Evolutionary conservation across 2,888 invertebrate species (phyloP).

Genomic region (Nemapogon koenigi): DNA sequence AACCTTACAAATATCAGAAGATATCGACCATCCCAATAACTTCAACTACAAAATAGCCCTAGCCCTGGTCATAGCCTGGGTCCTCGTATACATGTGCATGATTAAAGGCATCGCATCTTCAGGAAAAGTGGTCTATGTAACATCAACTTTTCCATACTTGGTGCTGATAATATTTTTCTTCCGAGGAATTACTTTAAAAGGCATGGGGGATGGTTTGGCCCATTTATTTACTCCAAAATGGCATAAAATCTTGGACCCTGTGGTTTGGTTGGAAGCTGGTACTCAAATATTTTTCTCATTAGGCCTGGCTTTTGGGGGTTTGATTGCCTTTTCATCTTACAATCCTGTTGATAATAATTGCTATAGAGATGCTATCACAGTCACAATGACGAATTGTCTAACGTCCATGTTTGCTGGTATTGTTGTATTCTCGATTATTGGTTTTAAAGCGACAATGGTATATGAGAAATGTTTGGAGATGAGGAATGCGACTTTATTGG

Average conservation of each 20-base stretch:
- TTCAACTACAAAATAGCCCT: slow-evolving; percentile 94
- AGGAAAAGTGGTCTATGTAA: slow-evolving; percentile 95
- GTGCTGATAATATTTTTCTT: slow-evolving; percentile 96
- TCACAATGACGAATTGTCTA: slow-evolving; percentile 90
- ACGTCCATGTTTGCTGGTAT: slow-evolving; percentile 97
- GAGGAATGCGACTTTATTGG: slow-evolving; percentile 66
- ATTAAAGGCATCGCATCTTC: slow-evolving; percentile 97
- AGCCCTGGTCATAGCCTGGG: slow-evolving; percentile 89
- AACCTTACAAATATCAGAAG: slow-evolving; percentile 88
- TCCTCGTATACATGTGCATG: slow-evolving; percentile 94
- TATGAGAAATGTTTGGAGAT: slow-evolving; percentile 75
- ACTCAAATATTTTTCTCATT: slow-evolving; percentile 98
- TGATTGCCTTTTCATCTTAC: slow-evolving; percentile 96
- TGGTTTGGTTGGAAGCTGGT: slow-evolving; percentile 97
- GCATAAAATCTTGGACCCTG: slow-evolving; percentile 89
- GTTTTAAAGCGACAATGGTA: slow-evolving; percentile 88
- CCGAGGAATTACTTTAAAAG: slow-evolving; percentile 88
- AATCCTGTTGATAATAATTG: slow-evolving; percentile 97
- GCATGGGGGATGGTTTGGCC: slow-evolving; percentile 83
- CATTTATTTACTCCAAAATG: slow-evolving; percentile 94
- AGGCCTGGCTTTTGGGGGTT: slow-evolving; percentile 93
- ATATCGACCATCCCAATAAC: slow-evolving; percentile 82
- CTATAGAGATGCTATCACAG: slow-evolving; percentile 90
- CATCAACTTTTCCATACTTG: slow-evolving; percentile 95
- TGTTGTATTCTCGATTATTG: slow-evolving; percentile 95